Base-by-base conservation (phyloP, 23 tunicate genomes). In the Corella eumyota region DNA sequence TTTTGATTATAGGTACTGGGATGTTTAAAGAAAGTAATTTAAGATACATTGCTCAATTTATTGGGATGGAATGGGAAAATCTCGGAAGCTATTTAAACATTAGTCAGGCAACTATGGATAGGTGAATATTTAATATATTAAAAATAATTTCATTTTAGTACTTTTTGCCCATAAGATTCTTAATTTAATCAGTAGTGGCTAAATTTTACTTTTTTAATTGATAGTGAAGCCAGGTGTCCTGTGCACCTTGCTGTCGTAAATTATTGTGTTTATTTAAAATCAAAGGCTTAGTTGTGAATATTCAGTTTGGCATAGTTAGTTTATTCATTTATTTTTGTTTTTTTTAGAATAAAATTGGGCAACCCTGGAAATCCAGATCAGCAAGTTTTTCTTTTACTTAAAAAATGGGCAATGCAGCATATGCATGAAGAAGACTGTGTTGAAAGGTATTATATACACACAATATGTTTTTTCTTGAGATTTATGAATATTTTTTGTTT, bases 41-140 rank as follows among this genome's bases (percentile, higher is more conserved):
- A 33, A 61, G 78, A 24, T 54, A 32, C 25, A 58, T 85, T 17
- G 77, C 94, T 3, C 51, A 67, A 28, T 30, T 69, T 25, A 70
- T 85, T 47, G 94, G 94, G 6, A 56, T 40, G 4, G 94, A 85
- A 37, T 85, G 94, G 94, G 36, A 44, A 52, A 72, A 76, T 30
- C 37, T 85, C 23, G 94, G 94, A 3, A 56, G 60, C 17, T 70
- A 60, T 31, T 46, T 85, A 11, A 78, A 72, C 3, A 32, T 85
- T 1, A 48, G 65, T 5, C 30, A 50, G 25, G 73, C 59, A 46
- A 56, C 50, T 34, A 74, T 85, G 65, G 84, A 85, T 32, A 64
- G 73, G 84, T 77, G 25, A 0, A 30, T 6, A 60, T 9, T 9
- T 17, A 53, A n/a, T n/a, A n/a, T n/a, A n/a, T n/a, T n/a, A n/a